Conservation (phyloP, 2,113 vertebrate genomes). For the Hemicordylus capensis region DNA sequence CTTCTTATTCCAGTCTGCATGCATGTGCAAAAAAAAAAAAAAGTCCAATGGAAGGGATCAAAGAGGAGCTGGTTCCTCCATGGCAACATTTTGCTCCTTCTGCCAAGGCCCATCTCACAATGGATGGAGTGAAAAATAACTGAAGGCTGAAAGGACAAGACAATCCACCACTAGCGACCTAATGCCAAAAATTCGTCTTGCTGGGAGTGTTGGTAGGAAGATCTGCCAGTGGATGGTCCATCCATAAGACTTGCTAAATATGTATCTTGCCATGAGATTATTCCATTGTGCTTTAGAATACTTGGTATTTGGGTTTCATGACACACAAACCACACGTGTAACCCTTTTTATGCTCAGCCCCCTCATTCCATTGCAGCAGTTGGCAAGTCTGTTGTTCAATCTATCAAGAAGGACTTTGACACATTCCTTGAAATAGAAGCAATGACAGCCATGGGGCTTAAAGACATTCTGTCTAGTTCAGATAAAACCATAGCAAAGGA, state of each 20-base stretch:
- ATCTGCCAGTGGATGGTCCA: background rate
- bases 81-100: background rate
- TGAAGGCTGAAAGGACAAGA: background rate
- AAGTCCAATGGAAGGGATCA: background rate
- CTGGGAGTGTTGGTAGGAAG: background rate
- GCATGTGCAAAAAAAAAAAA: background rate
- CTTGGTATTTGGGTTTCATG: background rate
- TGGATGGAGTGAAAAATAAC: background rate
- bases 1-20: background rate
- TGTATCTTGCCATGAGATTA: background rate
- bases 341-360: background rate
- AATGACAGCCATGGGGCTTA: background rate
- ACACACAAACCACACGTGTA: background rate
- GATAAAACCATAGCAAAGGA: background rate
- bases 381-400: background rate
- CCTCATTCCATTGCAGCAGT: slow-evolving; percentile 2
- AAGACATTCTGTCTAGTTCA: slow-evolving; percentile 11
- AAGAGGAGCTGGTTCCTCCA: background rate
- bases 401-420: slow-evolving; percentile 17
- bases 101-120: background rate
- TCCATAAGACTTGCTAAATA: background rate
- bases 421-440: slow-evolving; percentile 7
- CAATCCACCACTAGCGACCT: background rate
- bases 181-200: background rate
- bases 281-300: background rate